Conservation (phyloP, 2,113 vertebrate species). For the Neofelis nebulosa region DNA sequence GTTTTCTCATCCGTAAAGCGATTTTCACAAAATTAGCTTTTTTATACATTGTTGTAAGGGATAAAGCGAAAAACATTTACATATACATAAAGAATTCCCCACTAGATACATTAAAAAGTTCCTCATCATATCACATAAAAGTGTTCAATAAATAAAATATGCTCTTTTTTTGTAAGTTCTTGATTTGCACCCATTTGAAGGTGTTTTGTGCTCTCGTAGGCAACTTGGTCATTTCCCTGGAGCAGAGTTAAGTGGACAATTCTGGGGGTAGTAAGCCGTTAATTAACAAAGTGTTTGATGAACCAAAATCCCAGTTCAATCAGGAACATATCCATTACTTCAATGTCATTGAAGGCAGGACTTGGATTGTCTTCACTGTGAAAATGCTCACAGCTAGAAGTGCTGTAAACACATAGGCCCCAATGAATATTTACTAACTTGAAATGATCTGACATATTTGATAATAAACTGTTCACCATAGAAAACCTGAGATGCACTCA, state of each 20-base stretch:
- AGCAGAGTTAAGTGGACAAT: neutral
- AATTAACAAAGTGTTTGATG: neutral
- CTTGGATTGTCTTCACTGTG: neutral
- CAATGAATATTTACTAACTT: neutral
- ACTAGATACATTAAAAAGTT: neutral
- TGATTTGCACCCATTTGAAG: neutral
- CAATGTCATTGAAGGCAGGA: neutral
- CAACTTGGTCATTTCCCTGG: neutral
- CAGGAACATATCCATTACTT: neutral
- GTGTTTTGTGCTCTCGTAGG: neutral
- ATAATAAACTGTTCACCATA: neutral
- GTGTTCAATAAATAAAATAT: neutral
- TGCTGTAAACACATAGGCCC: neutral
- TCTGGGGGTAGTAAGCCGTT: neutral
- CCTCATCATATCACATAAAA: neutral
- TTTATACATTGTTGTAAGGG: neutral
- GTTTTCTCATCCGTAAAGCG: neutral
- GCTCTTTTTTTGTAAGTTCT: neutral
- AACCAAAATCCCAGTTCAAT: neutral
- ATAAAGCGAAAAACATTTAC: neutral
- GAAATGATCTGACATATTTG: neutral
- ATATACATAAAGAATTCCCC: neutral
- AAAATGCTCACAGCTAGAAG: neutral
- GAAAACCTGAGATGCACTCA: neutral
- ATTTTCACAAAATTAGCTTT: neutral